Evolutionary conservation across 2,113 vertebrate genomes (phyloP).

Genomic region (Xiphorhynchus elegans): DNA sequence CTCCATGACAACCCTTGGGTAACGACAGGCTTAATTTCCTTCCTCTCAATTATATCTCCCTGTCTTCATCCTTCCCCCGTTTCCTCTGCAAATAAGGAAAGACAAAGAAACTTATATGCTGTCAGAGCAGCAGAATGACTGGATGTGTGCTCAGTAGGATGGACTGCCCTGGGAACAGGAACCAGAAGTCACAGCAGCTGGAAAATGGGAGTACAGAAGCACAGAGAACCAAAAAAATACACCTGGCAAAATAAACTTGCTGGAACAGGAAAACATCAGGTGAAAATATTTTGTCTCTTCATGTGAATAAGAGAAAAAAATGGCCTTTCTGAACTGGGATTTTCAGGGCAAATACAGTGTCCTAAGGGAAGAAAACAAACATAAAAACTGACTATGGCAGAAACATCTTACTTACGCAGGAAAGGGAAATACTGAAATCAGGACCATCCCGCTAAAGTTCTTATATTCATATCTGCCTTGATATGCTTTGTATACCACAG

Average conservation of each 20-base stretch:
- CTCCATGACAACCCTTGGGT: not conserved
- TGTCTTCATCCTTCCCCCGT: not conserved
- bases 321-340: not conserved
- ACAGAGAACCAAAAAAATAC: not conserved
- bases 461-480: not conserved
- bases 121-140: not conserved
- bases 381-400: not conserved
- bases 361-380: not conserved
- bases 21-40: not conserved
- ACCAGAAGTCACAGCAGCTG: not conserved
- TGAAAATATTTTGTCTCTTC: not conserved
- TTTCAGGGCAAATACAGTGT: not conserved
- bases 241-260: not conserved
- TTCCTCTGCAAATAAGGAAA: not conserved
- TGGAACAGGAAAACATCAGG: not conserved
- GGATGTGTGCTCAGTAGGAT: not conserved
- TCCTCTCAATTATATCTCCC: not conserved
- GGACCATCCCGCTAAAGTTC: not conserved
- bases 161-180: not conserved
- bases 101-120: not conserved
- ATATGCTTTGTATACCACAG: not conserved
- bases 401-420: not conserved
- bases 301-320: not conserved
- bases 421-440: not conserved
- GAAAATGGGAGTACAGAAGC: not conserved